Base-by-base conservation (phyloP, 2,797 vertebrate species). In the Myotis findleyi region DNA sequence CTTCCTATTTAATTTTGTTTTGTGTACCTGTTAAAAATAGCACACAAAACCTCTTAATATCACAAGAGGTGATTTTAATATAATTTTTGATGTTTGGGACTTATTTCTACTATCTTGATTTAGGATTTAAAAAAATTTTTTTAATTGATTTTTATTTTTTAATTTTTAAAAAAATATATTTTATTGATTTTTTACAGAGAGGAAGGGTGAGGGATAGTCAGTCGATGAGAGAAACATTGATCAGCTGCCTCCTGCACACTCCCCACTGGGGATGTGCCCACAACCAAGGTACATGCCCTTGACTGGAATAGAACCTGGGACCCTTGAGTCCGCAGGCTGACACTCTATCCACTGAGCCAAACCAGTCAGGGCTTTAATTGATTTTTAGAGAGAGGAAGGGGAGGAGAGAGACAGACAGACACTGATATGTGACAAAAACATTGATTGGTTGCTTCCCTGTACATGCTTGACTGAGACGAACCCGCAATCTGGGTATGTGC, bases 101-200 rank as follows among this genome's bases (percentile, higher is more conserved):
- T 96, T 92, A 94, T 36, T 89, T 96, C 77, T 81, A 55, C 73
- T 90, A 51, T 69, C 18, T 71, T 84, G 16, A 92, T 36, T 82
- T 82, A 85, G 72, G 13, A 79, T 86, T n/a, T 86, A 9, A 64
- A 64, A 27, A 27, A 27, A 13, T 13, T 55, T 57, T 59, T 51
- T 17, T 17, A 44, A 44, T 44, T 44, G 44, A 44, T 44, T 44
- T 44, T 44, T 44, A 44, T 41, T 41, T 41, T 41, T 41, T 41
- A 7, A 41, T 41, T 41, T 41, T 38, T 41, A 7, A 7, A 41
- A 41, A 41, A 41, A 41, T 41, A 41, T 41, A 41, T 41, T 41
- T 41, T 41, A 41, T 41, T 41, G 38, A 41, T 41, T 41, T 41
- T 41, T 41, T 41, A 41, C 38, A 41, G 38, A 41, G 38, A 41